phyloP scores from a whole-genome alignment of 2,113 vertebrate species.

The Dromaius novaehollandiae region DNA sequence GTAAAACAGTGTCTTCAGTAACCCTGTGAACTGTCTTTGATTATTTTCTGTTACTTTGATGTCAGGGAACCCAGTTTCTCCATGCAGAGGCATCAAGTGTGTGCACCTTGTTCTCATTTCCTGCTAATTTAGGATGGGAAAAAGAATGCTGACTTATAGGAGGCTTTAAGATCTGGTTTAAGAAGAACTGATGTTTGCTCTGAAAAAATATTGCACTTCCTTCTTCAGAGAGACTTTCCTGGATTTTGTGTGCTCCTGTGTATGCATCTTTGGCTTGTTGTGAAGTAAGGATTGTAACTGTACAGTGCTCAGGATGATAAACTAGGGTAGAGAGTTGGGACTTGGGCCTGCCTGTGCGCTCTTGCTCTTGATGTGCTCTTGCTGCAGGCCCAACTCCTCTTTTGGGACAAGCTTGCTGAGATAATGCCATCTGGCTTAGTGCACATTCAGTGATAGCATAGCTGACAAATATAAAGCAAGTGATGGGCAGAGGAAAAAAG shows the following conservation, averaged over 20 bases:
- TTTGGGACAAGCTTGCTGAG: not conserved
- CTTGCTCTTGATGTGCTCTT: not conserved
- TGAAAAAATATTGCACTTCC: not conserved
- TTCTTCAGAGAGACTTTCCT: not conserved
- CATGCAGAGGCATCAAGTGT: rapidly evolving
- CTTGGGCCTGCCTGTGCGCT: not conserved
- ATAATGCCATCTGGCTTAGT: not conserved
- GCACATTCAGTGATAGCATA: not conserved
- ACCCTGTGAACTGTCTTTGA: not conserved
- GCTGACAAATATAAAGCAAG: not conserved
- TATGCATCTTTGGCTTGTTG: not conserved
- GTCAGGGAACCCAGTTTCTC: not conserved
- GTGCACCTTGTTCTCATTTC: not conserved
- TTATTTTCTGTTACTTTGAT: not conserved
- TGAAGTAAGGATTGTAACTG: not conserved
- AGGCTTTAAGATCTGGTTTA: not conserved
- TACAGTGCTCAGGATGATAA: not conserved
- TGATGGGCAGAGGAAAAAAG: not conserved
- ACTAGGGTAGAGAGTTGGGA: not conserved
- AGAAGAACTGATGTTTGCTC: not conserved
- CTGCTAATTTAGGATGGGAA: not conserved
- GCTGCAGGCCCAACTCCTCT: not conserved
- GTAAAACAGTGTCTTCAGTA: not conserved
- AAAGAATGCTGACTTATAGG: not conserved
- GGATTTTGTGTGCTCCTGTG: not conserved